Base-by-base conservation (phyloP, 2,888 invertebrate genomes). In the Bombylius major region DNA sequence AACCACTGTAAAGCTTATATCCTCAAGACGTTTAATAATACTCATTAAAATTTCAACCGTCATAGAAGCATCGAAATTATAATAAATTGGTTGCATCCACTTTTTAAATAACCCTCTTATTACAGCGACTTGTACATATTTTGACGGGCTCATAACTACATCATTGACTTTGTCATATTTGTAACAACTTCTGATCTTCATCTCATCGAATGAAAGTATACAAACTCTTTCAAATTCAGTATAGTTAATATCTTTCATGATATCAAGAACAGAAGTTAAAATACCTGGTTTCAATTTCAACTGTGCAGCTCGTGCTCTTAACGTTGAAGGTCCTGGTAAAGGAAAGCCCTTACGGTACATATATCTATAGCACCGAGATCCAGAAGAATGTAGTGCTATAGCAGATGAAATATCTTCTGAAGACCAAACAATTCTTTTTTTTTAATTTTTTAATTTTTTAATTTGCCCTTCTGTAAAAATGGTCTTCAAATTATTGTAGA, bases 71-170 rank as follows among this genome's bases (percentile, higher is more conserved):
- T 60, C 58, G 23, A 58, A 53, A 23, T 59, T 47, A 34, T 61
- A 62, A 49, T 56, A 60, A 39, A 62, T 33, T 12, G 54, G 36
- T 14, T 60, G 62, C 42, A 58, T 57, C 61, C 62, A 60, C 11
- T 58, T 56, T n/a, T 51, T 47, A 1, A 39, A 39, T 4, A 61
- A 45, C 0, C 61, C 60, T 34, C 59, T 55, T 5, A 45, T 53
- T 58, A 60, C 56, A 4, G 47, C 53, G 6, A 61, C 57, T 47
- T 61, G 54, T 5, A 55, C 59, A 32, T 53, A 57, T 13, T 58
- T 8, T 36, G 36, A 36, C 36, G 36, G 36, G 36, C 36, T 36
- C 36, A 36, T 8, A 8, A 36, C 6, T 9, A 8, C 36, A 36
- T 36, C 36, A 36, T 36, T 36, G 9, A 36, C 36, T 9, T 36